Conservation (phyloP, 2,113 vertebrate genomes). For the Pterocles burchelli region DNA sequence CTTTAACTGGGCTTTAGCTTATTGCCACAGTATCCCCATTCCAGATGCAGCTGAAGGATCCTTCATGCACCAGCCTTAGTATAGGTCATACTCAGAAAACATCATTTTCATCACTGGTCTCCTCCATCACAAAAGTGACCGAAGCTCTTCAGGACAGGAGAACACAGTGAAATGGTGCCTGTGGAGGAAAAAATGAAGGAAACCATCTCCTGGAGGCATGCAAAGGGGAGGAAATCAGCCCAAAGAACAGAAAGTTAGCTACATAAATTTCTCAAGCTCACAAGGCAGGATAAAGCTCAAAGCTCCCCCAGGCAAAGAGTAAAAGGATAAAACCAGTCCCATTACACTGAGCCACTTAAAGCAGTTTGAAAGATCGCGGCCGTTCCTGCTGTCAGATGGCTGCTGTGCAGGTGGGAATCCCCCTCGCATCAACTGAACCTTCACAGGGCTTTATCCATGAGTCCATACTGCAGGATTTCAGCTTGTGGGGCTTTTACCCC, state of each 20-base stretch:
- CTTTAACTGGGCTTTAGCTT: neutral
- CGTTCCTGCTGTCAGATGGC: neutral
- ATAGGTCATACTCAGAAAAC: neutral
- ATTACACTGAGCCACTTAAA: neutral
- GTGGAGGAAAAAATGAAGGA: neutral
- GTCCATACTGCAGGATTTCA: rapidly evolving
- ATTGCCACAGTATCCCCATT: rapidly evolving
- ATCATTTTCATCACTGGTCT: neutral
- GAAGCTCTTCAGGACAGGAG: neutral
- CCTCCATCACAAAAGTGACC: neutral
- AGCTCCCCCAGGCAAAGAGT: neutral
- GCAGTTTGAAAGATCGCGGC: neutral
- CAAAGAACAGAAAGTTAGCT: neutral
- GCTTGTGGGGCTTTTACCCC: neutral
- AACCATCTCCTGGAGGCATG: neutral
- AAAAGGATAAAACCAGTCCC: neutral
- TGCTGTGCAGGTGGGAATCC: neutral
- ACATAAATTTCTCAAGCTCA: neutral
- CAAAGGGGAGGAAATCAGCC: neutral
- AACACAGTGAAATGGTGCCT: rapidly evolving
- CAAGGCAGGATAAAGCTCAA: neutral
- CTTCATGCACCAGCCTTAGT: neutral
- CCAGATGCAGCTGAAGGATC: neutral
- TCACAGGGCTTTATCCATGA: neutral
- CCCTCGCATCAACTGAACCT: neutral